Evolutionary conservation across 2,888 invertebrate species (phyloP).

Genomic region (Euphydryas editha): DNA sequence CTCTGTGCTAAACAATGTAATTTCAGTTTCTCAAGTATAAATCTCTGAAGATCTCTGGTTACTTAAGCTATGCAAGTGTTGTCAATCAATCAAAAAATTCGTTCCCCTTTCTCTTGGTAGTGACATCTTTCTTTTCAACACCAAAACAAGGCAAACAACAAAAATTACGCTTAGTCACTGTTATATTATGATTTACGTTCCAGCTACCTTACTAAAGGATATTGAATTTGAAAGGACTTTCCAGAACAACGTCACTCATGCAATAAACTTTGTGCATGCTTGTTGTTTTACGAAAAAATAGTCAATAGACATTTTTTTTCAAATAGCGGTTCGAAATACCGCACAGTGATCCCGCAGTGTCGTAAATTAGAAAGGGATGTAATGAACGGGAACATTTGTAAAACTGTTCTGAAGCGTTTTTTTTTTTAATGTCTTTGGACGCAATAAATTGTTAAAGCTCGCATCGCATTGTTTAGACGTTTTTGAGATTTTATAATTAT

Average conservation of each 20-base stretch:
- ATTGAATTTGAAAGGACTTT: conserved; percentile 54
- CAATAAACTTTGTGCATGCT: conserved; percentile 62
- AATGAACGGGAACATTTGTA: conserved; percentile 77
- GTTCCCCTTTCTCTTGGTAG: background rate
- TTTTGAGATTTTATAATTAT: background rate
- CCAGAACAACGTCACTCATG: conserved; percentile 67
- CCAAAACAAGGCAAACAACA: background rate
- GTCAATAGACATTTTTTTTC: conserved; percentile 48
- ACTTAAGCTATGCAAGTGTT: background rate
- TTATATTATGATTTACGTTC: conserved; percentile 55
- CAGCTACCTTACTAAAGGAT: conserved; percentile 66
- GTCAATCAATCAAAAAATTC: background rate
- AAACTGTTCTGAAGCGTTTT: conserved; percentile 61
- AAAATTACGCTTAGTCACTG: conserved; percentile 17
- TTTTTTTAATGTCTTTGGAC: conserved; percentile 9
- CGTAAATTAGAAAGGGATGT: conserved; percentile 66
- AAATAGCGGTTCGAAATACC: conserved; percentile 63
- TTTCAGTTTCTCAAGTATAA: too few species aligned
- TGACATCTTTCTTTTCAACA: background rate
- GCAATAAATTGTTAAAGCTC: too few species aligned
- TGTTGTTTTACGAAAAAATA: conserved; percentile 69
- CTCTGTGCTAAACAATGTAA: too few species aligned
- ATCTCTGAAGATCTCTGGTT: too few species aligned
- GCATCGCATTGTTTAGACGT: background rate
- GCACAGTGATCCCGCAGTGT: conserved; percentile 69